Conservation (phyloP, 2,888 invertebrate genomes). For the Pyrrhosoma nymphula region DNA sequence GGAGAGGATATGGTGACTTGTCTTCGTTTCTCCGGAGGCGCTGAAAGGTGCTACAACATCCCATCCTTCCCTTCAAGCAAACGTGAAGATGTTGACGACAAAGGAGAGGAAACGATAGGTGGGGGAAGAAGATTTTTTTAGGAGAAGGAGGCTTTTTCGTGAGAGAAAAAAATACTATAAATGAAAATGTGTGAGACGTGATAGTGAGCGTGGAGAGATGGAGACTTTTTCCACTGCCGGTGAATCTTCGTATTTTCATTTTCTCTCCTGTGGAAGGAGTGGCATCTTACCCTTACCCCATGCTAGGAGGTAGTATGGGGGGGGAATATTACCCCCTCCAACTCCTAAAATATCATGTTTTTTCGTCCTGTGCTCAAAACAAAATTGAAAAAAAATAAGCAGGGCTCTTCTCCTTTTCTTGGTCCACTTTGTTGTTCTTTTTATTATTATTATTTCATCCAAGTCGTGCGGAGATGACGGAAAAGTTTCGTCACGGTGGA, state of each 20-base stretch:
- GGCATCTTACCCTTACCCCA: background rate
- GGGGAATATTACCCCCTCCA: background rate
- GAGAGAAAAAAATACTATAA: background rate
- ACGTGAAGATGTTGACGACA: background rate
- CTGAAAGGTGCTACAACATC: slow-evolving; percentile 3
- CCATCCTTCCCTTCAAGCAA: background rate
- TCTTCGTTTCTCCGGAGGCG: background rate
- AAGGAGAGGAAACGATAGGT: background rate
- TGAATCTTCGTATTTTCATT: background rate
- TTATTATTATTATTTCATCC: background rate
- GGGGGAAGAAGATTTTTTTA: background rate
- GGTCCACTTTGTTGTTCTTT: background rate
- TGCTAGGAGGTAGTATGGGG: background rate
- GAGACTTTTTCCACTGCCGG: background rate
- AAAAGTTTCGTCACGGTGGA: background rate
- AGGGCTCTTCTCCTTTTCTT: background rate
- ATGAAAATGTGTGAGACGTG: background rate
- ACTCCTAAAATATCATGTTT: background rate
- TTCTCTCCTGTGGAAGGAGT: background rate
- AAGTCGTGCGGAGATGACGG: background rate
- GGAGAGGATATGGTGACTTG: background rate
- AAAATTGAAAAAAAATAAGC: background rate
- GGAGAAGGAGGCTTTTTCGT: background rate
- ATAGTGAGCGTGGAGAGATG: slow-evolving; percentile 4
- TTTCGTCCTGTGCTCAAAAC: background rate